Evolutionary conservation across 2,888 invertebrate species (phyloP), one percentile per base, ranked within the genome.

Genomic region (Eupsilia transversa): DNA sequence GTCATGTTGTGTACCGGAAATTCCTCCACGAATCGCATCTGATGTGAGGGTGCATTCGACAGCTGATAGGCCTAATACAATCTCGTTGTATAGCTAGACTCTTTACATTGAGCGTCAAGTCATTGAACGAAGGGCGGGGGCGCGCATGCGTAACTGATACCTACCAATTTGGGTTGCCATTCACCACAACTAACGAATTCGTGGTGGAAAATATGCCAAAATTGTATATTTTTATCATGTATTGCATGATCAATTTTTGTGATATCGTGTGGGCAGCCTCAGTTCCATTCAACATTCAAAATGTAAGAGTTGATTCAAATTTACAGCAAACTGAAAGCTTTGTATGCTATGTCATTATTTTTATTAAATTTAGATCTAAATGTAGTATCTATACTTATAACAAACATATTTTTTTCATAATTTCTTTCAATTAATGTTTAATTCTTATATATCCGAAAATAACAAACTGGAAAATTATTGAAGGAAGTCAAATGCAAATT

Each of bases 61-160:
- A 87, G 87, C 87, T 87, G 86, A 85, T 86, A 86, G 77, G 74
- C 69, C 65, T 79, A 86, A 78, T 83, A 87, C 79, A 86, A 86
- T 81, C 83, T 84, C 80, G 67, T 86, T 86, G 85, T 86, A 77
- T 85, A 75, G 77, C 77, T 79, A 79, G 74, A 84, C 82, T 79
- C 76, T 74, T 72, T 80, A 88, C 87, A 87, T 87, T 90, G 88
- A 89, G 88, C 90, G 89, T 90, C 90, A 89, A 92, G 92, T 92
- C 95, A 95, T 95, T 94, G 95, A 96, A 91, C 95, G 95, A 83
- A 90, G 94, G 93, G 93, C 93, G 93, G 93, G 89, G 91, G 91
- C 90, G 90, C 95, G 95, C 95, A 93, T 93, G 95, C 95, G 95
- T 85, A 74, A 68, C 76, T 35, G 75, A 52, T 61, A 61, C 64